These are phyloP conservation scores for Heteromyza rotundicornis DNA, from an alignment of 2,888 invertebrate species.

Conservation along the genomic window DNA sequence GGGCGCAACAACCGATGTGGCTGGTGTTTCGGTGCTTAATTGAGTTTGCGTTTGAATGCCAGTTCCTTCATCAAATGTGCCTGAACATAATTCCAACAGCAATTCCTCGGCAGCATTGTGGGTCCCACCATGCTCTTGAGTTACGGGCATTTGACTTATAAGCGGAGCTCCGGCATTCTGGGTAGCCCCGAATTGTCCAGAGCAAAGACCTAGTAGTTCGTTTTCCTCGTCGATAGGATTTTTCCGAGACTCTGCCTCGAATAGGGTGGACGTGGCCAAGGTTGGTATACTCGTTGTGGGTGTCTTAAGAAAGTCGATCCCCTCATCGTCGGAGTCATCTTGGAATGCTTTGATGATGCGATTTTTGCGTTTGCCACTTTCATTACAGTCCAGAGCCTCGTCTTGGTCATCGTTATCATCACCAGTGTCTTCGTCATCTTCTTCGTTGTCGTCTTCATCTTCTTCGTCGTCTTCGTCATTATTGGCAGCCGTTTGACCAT, in stretches of 20 bases:
- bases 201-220: conserved; percentile 66
- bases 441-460: conserved; percentile 61
- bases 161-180: conserved; percentile 36
- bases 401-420: conserved; percentile 50
- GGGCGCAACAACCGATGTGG: too few species aligned
- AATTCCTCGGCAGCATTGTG: conserved; percentile 62
- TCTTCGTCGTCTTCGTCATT: conserved; percentile 43
- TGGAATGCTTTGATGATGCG: conserved; percentile 53
- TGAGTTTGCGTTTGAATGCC: background rate
- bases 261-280: conserved; percentile 35
- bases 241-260: conserved; percentile 40
- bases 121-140: conserved; percentile 37
- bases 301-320: conserved; percentile 47
- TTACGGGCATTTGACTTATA: conserved; percentile 53
- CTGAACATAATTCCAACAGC: conserved; percentile 68
- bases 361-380: conserved; percentile 59
- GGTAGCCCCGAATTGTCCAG: conserved; percentile 66
- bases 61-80: conserved; percentile 62
- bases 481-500: conserved; percentile 46
- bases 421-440: conserved; percentile 64
- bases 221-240: conserved; percentile 58
- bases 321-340: conserved; percentile 58
- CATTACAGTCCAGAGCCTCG: conserved; percentile 31
- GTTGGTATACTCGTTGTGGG: conserved; percentile 33
- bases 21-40: background rate